A percentile compares a stretch with the other conserved stretches of the same genome.
Evolutionary conservation across 1,140 invertebrate genomes (phyloP).

Genomic region (Drosophila guanche): DNA sequence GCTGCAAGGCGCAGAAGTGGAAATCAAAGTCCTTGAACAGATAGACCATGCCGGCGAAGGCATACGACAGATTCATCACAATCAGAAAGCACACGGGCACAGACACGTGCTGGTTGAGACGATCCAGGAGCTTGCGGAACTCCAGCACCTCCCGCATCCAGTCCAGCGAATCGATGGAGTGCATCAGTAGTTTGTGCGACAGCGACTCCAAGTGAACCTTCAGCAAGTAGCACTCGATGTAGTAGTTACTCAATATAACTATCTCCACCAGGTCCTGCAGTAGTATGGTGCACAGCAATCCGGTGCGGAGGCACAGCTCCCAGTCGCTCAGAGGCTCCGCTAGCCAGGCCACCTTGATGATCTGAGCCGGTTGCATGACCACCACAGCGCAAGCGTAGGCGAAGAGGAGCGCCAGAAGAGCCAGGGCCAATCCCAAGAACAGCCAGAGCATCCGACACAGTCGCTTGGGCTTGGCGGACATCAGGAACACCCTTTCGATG

Average conservation of each 20-base stretch:
- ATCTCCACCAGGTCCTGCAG: constrained; percentile 91
- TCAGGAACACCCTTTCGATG: constrained; percentile 91
- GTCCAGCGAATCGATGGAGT: constrained; percentile 88
- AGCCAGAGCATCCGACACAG: constrained; percentile 89
- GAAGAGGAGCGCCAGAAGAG: constrained; percentile 88
- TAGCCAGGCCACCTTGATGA: constrained; percentile 75
- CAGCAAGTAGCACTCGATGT: constrained; percentile 90
- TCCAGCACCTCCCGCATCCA: constrained; percentile 92
- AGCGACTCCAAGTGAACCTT: constrained; percentile 89
- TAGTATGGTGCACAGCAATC: constrained; percentile 87
- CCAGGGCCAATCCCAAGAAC: constrained; percentile 87
- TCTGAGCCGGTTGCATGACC: constrained; percentile 86
- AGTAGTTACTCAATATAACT: constrained; percentile 91
- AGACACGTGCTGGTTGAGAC: constrained; percentile 89
- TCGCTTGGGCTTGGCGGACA: constrained; percentile 85
- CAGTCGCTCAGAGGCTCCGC: constrained; percentile 83
- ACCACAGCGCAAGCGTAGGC: constrained; percentile 85
- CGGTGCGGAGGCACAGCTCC: constrained; percentile 83
- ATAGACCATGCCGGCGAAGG: constrained; percentile 87
- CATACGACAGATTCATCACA: constrained; percentile 89
- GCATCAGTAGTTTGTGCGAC: constrained; percentile 88
- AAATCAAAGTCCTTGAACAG: constrained; percentile 85
- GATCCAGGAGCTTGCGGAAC: constrained; percentile 89
- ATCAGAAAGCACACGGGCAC: constrained; percentile 90
- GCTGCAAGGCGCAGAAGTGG: constrained; percentile 84